Base-by-base conservation (phyloP, 2,888 invertebrate genomes). In the Abscondita cerata region DNA sequence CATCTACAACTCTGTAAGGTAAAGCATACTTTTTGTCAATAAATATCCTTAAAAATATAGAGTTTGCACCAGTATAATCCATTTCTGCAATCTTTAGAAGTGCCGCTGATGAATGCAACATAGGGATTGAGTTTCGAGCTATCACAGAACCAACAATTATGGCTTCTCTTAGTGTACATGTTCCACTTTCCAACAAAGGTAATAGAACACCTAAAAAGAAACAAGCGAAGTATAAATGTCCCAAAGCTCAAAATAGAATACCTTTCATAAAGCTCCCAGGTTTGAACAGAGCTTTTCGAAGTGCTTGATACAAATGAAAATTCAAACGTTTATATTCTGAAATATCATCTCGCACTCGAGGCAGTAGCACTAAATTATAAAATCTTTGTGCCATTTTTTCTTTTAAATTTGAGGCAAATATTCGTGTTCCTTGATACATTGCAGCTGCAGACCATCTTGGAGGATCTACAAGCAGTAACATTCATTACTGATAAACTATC, bases 211-310 rank as follows among this genome's bases (percentile, higher is more conserved):
- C 76, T 75, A 52, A 54, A 70, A 69, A 52, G n/a, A n/a, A n/a
- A n/a, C n/a, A n/a, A n/a, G n/a, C n/a, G n/a, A n/a, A n/a, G n/a
- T n/a, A n/a, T n/a, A n/a, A n/a, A n/a, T n/a, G n/a, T n/a, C n/a
- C n/a, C n/a, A n/a, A n/a, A n/a, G n/a, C n/a, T n/a, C n/a, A 25
- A 25, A 25, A 25, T 25, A 25, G 4, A 50, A 36, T 66, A 73
- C 78, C 99, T 83, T 98, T 99, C 93, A 98, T 98, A 74, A 99
- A 99, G 40, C 95, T 98, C 16, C 93, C 96, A 40, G 98, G 98
- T 78, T 99, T 99, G 80, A 94, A 99, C 0, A 99, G 83, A 0
- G 98, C 87, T 81, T 98, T 97, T 65, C 90, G 86, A 48, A 99
- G 78, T 0, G 98, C 96, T 81, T 96, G 95, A 80, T 97, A 99